Evolutionary conservation across 2,888 invertebrate species (phyloP), one percentile per base, ranked within the genome.

Genomic region (Caenorhabditis wallacei): DNA sequence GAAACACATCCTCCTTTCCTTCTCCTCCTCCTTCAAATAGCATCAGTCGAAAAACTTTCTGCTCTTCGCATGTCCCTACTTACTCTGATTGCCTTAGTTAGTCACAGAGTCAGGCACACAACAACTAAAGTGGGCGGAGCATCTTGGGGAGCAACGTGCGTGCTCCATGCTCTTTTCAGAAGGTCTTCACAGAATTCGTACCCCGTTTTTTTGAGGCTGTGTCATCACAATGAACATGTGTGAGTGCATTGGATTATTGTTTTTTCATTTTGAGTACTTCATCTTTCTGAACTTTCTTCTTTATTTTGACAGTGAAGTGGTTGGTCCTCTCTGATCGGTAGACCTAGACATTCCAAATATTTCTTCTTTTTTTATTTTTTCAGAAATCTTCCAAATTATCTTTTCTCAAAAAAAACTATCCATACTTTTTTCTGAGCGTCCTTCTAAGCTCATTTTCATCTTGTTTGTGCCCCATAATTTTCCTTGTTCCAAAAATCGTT

Each of bases 191-290:
- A 24, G 66, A 53, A 10, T 37, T 18, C n/a, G n/a, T n/a, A n/a
- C n/a, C n/a, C n/a, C n/a, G n/a, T 43, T 54, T 78, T 54, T 51
- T 59, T 56, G 53, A 63, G 64, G 54, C 74, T 63, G 74, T 68
- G 76, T 76, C 76, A 76, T 76, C 76, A 61, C 68, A 68, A 78
- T 78, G 78, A 78, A 78, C 78, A 78, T 69, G 69, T 75, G 66
- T 24, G 66, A 75, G 75, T 75, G 66, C 75, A 75, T 64, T 74
- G 75, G 75, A 75, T 75, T 75, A 75, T 66, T 75, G 57, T 57
- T 66, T 53, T 46, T 35, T 35, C n/a, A n/a, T 24, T 53, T 48
- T 66, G 75, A 53, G 69, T 61, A 78, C 78, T 78, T 70, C 69
- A 78, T 78, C 78, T 78, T 78, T 69, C 66, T 68, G 69, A 78